Evolutionary conservation across 2,797 vertebrate genomes (phyloP).

Genomic region (Acipenser ruthenus): DNA sequence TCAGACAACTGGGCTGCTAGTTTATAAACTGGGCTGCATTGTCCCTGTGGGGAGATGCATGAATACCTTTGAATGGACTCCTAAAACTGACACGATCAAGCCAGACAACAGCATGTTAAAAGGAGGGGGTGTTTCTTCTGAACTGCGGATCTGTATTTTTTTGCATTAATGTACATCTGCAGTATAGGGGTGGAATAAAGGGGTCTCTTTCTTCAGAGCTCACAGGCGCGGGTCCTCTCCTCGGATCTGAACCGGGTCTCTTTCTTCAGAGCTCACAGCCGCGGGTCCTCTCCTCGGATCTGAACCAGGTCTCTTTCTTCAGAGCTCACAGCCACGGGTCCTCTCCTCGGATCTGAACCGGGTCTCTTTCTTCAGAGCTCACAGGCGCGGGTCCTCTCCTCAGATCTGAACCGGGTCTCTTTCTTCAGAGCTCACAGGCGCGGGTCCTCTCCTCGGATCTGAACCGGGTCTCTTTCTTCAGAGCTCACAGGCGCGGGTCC

Average conservation of each 20-base stretch:
- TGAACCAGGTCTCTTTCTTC: too few species aligned
- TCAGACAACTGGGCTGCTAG: slow-evolving; percentile 78
- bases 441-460: too few species aligned
- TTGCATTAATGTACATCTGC: slow-evolving; percentile 90
- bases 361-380: too few species aligned
- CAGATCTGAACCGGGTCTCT: too few species aligned
- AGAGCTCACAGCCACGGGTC: too few species aligned
- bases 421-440: too few species aligned
- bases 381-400: too few species aligned
- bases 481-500: too few species aligned
- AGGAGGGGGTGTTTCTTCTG: slow-evolving; percentile 58
- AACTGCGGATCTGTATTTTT: slow-evolving; percentile 60
- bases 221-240: slow-evolving; percentile 26
- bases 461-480: too few species aligned
- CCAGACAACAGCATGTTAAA: slow-evolving; percentile 89
- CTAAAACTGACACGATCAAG: slow-evolving; percentile 91
- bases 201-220: slow-evolving; percentile 41
- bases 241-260: slow-evolving; percentile 24
- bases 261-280: slow-evolving; percentile 22
- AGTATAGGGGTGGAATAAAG: slow-evolving; percentile 64
- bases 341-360: too few species aligned
- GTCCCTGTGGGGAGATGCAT: slow-evolving; percentile 82
- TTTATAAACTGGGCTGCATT: slow-evolving; percentile 87
- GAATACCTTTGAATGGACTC: slow-evolving; percentile 92
- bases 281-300: too few species aligned